Conservation (phyloP, 2,888 invertebrate species). For the Lumbricus terrestris region DNA sequence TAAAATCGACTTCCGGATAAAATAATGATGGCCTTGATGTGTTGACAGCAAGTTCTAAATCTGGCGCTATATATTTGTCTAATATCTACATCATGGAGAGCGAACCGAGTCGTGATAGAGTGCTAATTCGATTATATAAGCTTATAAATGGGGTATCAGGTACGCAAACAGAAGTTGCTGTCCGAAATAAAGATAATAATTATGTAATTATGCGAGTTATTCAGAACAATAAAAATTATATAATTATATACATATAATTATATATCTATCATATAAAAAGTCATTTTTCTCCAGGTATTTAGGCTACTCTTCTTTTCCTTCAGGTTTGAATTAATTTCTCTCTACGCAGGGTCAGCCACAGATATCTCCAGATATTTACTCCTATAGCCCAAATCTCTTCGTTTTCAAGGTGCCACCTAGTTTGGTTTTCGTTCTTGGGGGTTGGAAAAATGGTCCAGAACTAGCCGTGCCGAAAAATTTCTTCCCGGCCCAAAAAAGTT, state of each 20-base stretch:
- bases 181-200: no score
- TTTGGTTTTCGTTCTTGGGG: no score
- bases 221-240: neutral
- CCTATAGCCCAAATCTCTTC: no score
- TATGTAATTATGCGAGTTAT: neutral
- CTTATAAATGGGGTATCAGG: neutral
- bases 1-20: neutral
- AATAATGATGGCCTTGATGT: neutral
- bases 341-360: no score
- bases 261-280: neutral
- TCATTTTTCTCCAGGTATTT: neutral
- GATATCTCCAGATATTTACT: no score
- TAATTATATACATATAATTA: neutral
- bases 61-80: neutral
- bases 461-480: no score
- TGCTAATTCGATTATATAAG: neutral
- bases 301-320: no score
- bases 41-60: neutral
- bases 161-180: neutral
- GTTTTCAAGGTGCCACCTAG: no score
- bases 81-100: neutral
- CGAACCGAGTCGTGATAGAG: neutral
- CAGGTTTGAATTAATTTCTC: no score
- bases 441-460: no score
- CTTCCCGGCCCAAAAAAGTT: no score